Evolutionary conservation across 2,113 vertebrate genomes (phyloP).

Genomic region (Tachysurus vachellii): DNA sequence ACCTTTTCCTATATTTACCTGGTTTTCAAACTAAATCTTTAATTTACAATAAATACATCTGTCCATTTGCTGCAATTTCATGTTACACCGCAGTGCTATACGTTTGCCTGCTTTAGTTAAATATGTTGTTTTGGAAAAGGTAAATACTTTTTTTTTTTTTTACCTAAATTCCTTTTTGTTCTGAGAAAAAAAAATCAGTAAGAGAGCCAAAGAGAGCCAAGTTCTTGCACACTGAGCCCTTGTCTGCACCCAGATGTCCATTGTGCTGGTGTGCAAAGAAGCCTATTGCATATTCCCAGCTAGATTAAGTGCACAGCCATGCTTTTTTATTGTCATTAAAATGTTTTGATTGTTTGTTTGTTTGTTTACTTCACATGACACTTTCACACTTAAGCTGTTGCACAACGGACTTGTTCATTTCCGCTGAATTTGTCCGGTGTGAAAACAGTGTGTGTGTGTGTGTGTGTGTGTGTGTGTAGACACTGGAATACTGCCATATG

Average conservation of each 20-base stretch:
- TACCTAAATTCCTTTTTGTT: background rate
- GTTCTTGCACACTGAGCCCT: slow-evolving; percentile 30
- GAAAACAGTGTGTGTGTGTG: slow-evolving; percentile 52
- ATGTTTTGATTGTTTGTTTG: slow-evolving; percentile 70
- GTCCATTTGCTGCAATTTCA: background rate
- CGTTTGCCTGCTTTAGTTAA: background rate
- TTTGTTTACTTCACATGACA: slow-evolving; percentile 89
- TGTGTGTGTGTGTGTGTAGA: slow-evolving; percentile 6
- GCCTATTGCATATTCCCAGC: slow-evolving; percentile 87
- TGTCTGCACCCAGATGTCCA: slow-evolving; percentile 76
- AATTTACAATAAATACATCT: background rate
- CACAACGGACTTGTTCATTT: slow-evolving; percentile 67
- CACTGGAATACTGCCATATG: background rate
- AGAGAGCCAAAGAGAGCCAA: slow-evolving; percentile 12
- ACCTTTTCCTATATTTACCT: background rate
- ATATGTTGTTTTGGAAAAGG: background rate
- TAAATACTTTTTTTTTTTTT: background rate
- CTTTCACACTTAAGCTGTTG: slow-evolving; percentile 97
- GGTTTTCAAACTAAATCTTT: background rate
- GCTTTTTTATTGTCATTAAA: slow-evolving; percentile 95
- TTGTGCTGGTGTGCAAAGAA: slow-evolving; percentile 77
- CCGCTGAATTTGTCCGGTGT: slow-evolving; percentile 42
- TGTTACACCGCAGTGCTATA: no score
- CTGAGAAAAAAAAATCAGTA: background rate
- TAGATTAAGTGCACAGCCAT: slow-evolving; percentile 85